Base-by-base conservation (phyloP, 2,888 invertebrate genomes). In the Eudasyphora cyanicolor region DNA sequence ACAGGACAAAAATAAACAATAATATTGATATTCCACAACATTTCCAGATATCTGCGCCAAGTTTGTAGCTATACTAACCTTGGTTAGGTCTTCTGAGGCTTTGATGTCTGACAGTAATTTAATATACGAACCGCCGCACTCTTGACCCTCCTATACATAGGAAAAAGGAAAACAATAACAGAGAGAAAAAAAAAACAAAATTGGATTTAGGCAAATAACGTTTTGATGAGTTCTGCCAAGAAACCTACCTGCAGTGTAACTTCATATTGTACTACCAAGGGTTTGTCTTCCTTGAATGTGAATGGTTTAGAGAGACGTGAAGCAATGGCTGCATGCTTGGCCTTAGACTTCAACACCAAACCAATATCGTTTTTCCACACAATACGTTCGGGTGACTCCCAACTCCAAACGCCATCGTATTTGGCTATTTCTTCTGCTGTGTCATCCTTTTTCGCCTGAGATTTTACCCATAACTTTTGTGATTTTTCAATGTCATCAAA, bases 71-170 rank as follows among this genome's bases (percentile, higher is more conserved):
- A 69, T 57, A 86, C 86, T 83, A 89, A 92, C 92, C 87, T 95
- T 94, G 86, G 94, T 95, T 75, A 98, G 93, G 89, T 97, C 95
- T 89, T 95, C 94, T 38, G 94, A 92, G 64, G 94, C 93, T 60
- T 94, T 93, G 77, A 95, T 95, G 29, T 95, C 94, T 12, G 97
- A 96, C 19, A 99, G 93, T 62, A 99, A 94, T 92, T 99, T 99
- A 69, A 99, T 93, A 92, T 99, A 99, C 8, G 99, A 98, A 10
- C 99, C 99, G 62, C 99, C 99, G 92, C 99, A 99, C 92, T 99
- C 99, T 93, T 98, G 98, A 0, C 98, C 99, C 89, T 98, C 98
- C 94, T 99, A 81, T 24, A 73, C 1, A 49, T 29, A 49, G 19
- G 62, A 49, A n/a, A 2, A 77, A 62, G 69, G 67, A 82, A 24